These are phyloP conservation scores for Hafferia zeledoni DNA, from an alignment of 2,797 vertebrate genomes.

Conservation along the genomic window DNA sequence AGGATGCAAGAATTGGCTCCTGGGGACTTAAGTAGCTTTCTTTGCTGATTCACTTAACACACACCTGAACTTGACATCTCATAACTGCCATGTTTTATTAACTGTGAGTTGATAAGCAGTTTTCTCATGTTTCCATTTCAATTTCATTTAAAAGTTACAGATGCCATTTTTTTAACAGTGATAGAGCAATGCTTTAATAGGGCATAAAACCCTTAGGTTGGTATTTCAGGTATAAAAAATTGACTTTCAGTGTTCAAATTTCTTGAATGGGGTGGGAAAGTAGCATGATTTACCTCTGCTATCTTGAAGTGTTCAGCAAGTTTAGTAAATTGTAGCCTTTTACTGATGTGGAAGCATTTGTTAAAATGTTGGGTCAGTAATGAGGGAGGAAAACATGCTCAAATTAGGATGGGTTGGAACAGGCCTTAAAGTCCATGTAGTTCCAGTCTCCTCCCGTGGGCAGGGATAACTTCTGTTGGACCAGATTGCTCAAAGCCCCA, in stretches of 20 bases:
- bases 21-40: not conserved
- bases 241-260: not conserved
- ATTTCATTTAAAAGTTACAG: not conserved
- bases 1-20: not conserved
- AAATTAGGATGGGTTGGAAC: not conserved
- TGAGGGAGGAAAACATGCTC: not conserved
- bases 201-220: not conserved
- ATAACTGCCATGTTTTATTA: not conserved
- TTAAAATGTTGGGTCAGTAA: not conserved
- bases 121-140: not conserved
- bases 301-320: not conserved
- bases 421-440: not conserved
- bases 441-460: not conserved
- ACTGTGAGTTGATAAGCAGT: not conserved
- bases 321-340: not conserved
- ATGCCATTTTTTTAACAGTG: not conserved
- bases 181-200: not conserved
- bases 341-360: not conserved
- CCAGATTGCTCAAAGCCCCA: not conserved
- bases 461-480: not conserved
- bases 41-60: not conserved
- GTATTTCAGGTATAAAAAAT: not conserved
- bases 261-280: not conserved
- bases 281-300: not conserved
- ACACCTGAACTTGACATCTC: not conserved